Evolutionary conservation across 2,113 vertebrate genomes (phyloP), one percentile per base, ranked within the genome.

Genomic region (Odocoileus hemionus): DNA sequence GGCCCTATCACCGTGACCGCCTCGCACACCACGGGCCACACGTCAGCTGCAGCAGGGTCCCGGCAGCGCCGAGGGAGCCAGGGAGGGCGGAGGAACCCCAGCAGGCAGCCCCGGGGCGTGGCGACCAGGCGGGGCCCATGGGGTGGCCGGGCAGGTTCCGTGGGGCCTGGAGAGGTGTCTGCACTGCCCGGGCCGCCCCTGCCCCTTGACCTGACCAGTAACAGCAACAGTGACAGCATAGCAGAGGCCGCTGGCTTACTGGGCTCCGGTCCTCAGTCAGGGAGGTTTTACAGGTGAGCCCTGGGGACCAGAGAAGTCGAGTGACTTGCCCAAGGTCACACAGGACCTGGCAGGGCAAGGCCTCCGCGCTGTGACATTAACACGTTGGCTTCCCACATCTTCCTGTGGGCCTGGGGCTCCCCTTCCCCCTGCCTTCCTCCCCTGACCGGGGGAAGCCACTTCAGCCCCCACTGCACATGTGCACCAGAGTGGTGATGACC

Each of bases 1-100:
- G 98, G 95, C 98, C 98, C 84, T 97, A 98, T 99, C 97, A 98
- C 98, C 1, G 1, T 97, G 97, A 98, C 98, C 96, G 96, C 98
- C 98, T 98, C 97, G 88, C 54, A 92, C 97, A 94, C 99, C 98
- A 97, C 99, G 98, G 95, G 98, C 99, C 99, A 95, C 99, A 98
- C 99, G 99, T 99, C 99, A 99, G 98, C 98, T 97, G 98, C 98
- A 98, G 98, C 98, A 98, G 98, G 96, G 98, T 98, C 98, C 99
- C 98, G 99, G 99, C 96, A n/a, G 98, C 92, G 36, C 98, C 98
- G 98, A 95, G 98, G 98, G 98, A 98, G 97, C 97, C 95, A 91
- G 94, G 97, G 98, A 98, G 98, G 98, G 97, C 95, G 92, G 97
- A 98, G 97, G 95, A 98, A 97, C 96, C 97, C 1, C 85, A 98